These are phyloP conservation scores for Vulpes vulpes DNA, from an alignment of 2,113 vertebrate genomes.

Conservation along the genomic window DNA sequence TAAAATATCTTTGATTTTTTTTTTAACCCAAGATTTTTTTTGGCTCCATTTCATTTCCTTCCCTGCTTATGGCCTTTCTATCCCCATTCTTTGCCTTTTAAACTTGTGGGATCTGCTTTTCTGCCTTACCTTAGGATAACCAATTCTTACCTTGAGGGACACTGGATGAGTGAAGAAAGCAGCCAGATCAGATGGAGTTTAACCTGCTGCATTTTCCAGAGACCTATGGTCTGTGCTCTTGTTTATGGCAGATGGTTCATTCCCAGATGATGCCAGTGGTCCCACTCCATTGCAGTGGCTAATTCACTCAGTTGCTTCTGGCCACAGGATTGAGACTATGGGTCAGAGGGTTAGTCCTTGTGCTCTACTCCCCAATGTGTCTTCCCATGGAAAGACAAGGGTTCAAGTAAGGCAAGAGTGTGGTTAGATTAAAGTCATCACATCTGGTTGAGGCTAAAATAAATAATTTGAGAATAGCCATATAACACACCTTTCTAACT, in stretches of 20 bases:
- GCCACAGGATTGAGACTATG: background rate
- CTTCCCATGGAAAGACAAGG: background rate
- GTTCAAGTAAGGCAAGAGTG: background rate
- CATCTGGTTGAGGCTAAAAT: background rate
- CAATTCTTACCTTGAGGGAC: background rate
- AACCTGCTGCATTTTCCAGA: background rate
- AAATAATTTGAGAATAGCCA: background rate
- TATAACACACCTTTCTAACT: background rate
- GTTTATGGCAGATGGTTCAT: background rate
- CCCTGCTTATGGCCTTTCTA: background rate
- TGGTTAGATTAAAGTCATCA: background rate
- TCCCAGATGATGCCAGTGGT: background rate
- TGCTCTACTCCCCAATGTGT: fast-evolving
- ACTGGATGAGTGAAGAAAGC: background rate
- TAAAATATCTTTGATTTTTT: background rate
- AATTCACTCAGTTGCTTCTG: background rate
- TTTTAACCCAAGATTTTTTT: background rate
- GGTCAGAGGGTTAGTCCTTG: background rate
- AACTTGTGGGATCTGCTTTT: background rate
- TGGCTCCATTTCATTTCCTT: background rate
- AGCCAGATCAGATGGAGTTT: background rate
- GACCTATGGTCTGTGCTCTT: background rate
- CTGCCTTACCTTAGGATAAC: background rate
- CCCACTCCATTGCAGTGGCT: background rate
- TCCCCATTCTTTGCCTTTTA: background rate